Conservation (phyloP, 1,140 invertebrate genomes). For the Cotesia vestalis region DNA sequence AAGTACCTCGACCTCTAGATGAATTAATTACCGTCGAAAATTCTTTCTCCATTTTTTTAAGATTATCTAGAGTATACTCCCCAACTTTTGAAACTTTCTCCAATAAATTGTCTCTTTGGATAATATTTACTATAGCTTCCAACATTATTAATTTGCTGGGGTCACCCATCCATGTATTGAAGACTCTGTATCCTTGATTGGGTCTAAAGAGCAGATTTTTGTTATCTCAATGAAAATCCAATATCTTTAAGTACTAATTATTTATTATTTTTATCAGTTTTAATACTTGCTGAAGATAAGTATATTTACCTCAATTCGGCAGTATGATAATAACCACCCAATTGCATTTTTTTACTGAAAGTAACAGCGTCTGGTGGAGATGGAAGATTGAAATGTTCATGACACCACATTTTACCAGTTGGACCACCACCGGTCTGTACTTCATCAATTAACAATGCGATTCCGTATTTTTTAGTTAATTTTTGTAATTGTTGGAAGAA, state of each 20-base stretch:
- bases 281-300: too few relatives aligned
- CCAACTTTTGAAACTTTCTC: constrained; percentile 80
- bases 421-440: constrained; percentile 97
- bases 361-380: constrained; percentile 92
- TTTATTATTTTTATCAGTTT: too few relatives aligned
- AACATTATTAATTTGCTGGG: constrained; percentile 92
- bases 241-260: too few relatives aligned
- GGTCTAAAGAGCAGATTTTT: constrained; percentile 67
- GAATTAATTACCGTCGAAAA: constrained; percentile 80
- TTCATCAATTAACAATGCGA: constrained; percentile 91
- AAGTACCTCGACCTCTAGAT: constrained; percentile 89
- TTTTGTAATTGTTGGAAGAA: constrained; percentile 91
- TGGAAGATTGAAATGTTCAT: constrained; percentile 91
- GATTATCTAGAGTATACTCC: constrained; percentile 77
- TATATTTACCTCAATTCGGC: constrained; percentile 74
- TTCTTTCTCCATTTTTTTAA: constrained; percentile 77
- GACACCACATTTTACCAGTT: constrained; percentile 97
- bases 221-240: too few relatives aligned
- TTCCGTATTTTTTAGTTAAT: constrained; percentile 79
- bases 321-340: constrained; percentile 93
- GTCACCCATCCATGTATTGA: constrained; percentile 99
- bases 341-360: constrained; percentile 98
- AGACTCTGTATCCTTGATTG: constrained; percentile 87
- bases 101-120: constrained; percentile 85
- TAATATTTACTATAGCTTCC: constrained; percentile 85